Evolutionary conservation across 1,140 invertebrate genomes (phyloP), one percentile per base, ranked within the genome.

Genomic region (Drosophila mayri): DNA sequence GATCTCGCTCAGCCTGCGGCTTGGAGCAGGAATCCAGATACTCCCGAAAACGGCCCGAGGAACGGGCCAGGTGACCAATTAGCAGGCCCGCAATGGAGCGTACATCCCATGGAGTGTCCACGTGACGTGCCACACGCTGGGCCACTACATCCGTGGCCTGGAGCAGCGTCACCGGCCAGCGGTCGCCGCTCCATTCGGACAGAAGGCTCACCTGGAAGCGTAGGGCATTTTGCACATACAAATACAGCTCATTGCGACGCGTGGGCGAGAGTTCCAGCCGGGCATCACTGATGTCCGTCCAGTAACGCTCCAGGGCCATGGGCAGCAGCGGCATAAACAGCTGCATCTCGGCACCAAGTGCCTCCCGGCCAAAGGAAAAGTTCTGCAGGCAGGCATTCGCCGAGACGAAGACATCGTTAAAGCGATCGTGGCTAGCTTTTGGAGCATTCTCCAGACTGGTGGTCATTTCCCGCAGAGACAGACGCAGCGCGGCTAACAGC

Each of bases 21-120:
- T 7, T 10, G 9, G 66, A 35, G 11, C 71, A 86, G 3, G 18
- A 9, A 0, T 1, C 7, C 2, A 87, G 5, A 20, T 88, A 77
- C 1, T 25, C 32, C 0, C n/a, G 7, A 4, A 87, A 74, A 0
- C 52, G 25, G 3, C 47, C n/a, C 0, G 50, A 67, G 1, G 76
- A 46, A 1, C 76, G 81, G 2, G 80, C 72, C 55, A 64, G 60
- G 10, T 87, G 76, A 4, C 76, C 84, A 4, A 87, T 67, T 0
- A 71, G 47, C 12, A 87, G 44, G 4, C 84, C 84, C 0, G 84
- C 84, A 35, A 87, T 71, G 11, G 84, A 83, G n/a, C 84, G 85
- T 4, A 87, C 84, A 59, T 87, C 84, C 84, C 84, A 87, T 0
- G 84, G 84, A 0, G 80, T 84, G 32, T 88, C 84, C 28, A 43